Percentiles rank a stretch among this genome's conserved stretches.
These are phyloP conservation scores for Magallana nippona DNA, from an alignment of 2,888 invertebrate genomes.

Conservation along the genomic window DNA sequence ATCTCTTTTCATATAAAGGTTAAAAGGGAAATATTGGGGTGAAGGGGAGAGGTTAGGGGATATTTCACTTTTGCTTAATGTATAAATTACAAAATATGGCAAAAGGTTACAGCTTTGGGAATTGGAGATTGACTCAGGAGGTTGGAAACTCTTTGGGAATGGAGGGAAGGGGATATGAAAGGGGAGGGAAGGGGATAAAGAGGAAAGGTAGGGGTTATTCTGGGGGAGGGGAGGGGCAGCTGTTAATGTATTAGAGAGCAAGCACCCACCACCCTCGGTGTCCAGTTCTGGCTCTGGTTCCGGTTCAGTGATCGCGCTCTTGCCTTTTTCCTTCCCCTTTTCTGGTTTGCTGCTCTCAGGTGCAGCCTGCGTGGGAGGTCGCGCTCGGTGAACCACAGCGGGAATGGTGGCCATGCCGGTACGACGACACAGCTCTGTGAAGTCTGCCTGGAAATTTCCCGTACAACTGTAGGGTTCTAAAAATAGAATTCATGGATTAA, in stretches of 20 bases:
- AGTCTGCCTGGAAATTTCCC: constrained; percentile 78
- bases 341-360: constrained; percentile 72
- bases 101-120: no score
- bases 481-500: constrained; percentile 36
- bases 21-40: no score
- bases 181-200: neutral
- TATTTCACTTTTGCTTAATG: no score
- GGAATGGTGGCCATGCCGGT: constrained; percentile 73
- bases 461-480: constrained; percentile 79
- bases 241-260: neutral
- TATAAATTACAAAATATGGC: no score
- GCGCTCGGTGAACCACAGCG: constrained; percentile 71
- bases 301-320: constrained; percentile 72
- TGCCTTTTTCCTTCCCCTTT: constrained; percentile 74
- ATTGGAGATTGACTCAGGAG: no score
- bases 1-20: no score
- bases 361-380: constrained; percentile 66
- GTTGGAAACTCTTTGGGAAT: no score
- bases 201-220: neutral
- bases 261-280: constrained; percentile 67
- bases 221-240: neutral
- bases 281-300: constrained; percentile 71
- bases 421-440: constrained; percentile 77
- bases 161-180: neutral
- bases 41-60: no score